Evolutionary conservation across 2,797 vertebrate species (phyloP).

Genomic region (Garrulus glandarius): DNA sequence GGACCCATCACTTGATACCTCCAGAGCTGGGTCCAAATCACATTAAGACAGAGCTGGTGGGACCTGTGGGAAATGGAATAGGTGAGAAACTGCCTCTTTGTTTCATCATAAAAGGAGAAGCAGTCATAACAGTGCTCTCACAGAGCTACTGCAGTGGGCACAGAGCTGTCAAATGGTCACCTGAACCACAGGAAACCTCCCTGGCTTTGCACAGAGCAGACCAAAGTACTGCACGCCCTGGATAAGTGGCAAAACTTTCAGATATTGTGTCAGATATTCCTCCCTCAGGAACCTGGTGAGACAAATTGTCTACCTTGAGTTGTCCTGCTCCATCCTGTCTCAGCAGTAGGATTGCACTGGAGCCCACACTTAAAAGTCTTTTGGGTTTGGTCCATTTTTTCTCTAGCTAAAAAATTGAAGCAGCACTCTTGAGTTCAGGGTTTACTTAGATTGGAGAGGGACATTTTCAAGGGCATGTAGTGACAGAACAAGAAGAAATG

Average conservation of each 20-base stretch:
- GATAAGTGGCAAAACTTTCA: neutral
- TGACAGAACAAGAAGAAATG: neutral
- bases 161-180: neutral
- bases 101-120: neutral
- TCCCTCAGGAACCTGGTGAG: neutral
- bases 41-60: neutral
- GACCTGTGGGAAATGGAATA: neutral
- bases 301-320: neutral
- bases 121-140: neutral
- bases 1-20: neutral
- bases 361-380: neutral
- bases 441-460: neutral
- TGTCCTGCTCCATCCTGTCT: neutral
- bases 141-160: neutral
- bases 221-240: neutral
- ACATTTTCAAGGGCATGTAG: neutral
- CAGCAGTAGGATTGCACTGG: neutral
- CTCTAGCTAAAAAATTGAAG: neutral
- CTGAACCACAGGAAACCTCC: neutral
- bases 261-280: neutral
- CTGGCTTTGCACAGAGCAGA: neutral
- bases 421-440: neutral
- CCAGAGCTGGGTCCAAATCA: neutral
- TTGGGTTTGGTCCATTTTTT: neutral
- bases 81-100: neutral